Evolutionary conservation across 1,140 invertebrate genomes (phyloP), one percentile per base, ranked within the genome.

Genomic region (Drosophila yakuba): DNA sequence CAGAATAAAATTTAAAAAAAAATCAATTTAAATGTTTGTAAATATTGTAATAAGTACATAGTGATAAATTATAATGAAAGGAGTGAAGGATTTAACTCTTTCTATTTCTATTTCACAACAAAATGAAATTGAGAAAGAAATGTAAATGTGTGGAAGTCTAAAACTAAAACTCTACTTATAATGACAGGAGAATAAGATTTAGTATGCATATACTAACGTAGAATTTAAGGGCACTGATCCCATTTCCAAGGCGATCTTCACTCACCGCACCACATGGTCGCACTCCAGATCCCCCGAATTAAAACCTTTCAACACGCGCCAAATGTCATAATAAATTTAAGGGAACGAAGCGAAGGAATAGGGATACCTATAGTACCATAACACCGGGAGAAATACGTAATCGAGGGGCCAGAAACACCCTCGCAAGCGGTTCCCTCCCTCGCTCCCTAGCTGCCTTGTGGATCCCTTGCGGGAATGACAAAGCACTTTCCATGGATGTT

Each of bases 291-390:
- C 64, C 59, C 11, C 48, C 17, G 41, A 25, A 45, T 88, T 75
- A 77, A 89, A 89, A 83, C 83, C 83, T 88, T 83, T 88, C 83
- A 88, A 82, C 83, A 89, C 84, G 83, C 84, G 83, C 80, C 83
- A 63, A 88, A 79, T 89, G 83, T 88, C 83, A 88, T 89, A 88
- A 88, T 88, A 88, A 88, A 88, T 89, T 88, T 66, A 25, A 44
- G 14, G 6, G 20, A 82, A 74, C 61, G 67, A 60, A 55, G 57
- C 75, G 47, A 55, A 63, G 73, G 64, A 28, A 72, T 58, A 58
- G 73, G 51, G 38, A 72, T 58, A 58, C 43, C 36, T 35, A 62
- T 43, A 39, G 51, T 28, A 20, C 41, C 10, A 20, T 20, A 47
- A 23, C 39, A 39, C 48, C n/a, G 32, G 58, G 28, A 59, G 47